Base-by-base conservation (phyloP, 2,888 invertebrate genomes). In the Siphlonurus alternatus region DNA sequence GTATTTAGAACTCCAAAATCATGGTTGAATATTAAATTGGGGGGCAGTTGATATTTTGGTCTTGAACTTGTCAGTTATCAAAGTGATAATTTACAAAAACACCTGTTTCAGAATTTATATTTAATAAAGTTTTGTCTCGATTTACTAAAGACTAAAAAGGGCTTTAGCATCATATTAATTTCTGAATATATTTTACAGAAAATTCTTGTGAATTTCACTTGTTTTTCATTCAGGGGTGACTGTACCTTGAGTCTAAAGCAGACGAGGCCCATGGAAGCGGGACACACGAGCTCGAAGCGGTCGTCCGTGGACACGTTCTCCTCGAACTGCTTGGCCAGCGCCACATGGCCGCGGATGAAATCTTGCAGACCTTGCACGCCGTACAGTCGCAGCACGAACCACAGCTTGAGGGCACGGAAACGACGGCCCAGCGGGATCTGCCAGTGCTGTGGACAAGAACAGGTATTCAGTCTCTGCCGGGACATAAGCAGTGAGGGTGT, bases 371-470 rank as follows among this genome's bases (percentile, higher is more conserved):
- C 91, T 73, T 89, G 87, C 0, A 92, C 81, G 0, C 97, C 97
- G 72, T 90, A 95, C 62, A 93, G 77, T 65, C 97, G 81, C 67
- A 97, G 76, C 0, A 96, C 96, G 73, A 97, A 97, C 97, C 97
- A 97, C 22, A 97, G 76, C 74, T 97, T 97, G 23, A 97, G 77
- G 0, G 96, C 85, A 65, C 97, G 83, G 78, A 97, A 97, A 68
- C 96, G 83, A 67, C 97, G 82, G 0, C 97, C 96, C 38, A 97
- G 76, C 2, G 96, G 95, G 68, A 97, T 95, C 79, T 96, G 95
- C 96, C 95, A 97, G 73, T 97, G 96, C 76, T 85, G 71, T 7
- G 69, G 69, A 63, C 64, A 23, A 19, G 53, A 66, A 53, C 63
- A 63, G 62, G 20, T 23, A 10, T 56, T 56, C 19, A 19, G 3